Base-by-base conservation (phyloP, 2,797 vertebrate genomes). In the Morelia viridis region DNA sequence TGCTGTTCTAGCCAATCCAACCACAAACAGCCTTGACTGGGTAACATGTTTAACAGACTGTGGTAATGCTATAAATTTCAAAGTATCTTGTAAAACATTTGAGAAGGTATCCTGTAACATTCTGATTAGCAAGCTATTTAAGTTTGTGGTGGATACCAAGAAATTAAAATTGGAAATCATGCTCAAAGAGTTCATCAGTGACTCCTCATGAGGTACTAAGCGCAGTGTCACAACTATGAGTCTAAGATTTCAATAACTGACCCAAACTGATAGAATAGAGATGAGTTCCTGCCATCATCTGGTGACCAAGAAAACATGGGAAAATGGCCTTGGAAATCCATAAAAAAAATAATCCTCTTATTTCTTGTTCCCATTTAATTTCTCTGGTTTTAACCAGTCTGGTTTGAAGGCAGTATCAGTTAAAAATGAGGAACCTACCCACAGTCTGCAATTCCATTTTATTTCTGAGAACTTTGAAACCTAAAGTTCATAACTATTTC, bases 391-490 rank as follows among this genome's bases (percentile, higher is more conserved):
- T 92, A 93, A 41, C 41, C 41, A 41, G 41, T 41, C 41, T 41
- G 41, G 41, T 41, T 41, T 87, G 85, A 62, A 94, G 57, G 76
- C 0, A 31, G 12, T 61, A 90, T 87, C 28, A 88, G 89, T 83
- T 60, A 88, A 57, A 76, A 60, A 80, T 41, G 65, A 85, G 60
- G 10, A 58, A 95, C 76, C 5, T 90, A 87, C 4, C 56, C 60
- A 88, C n/a, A 31, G 60, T 57, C 71, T 84, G 76, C 62, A 93
- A 50, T 0, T 0, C 1, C 56, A 91, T n/a, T 84, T 19, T 87
- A 85, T 0, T 90, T 86, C 76, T 31, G 88, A 5, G 64, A 92
- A 95, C 90, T 9, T 65, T 0, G 50, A 0, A 28, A 35, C 17
- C 60, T 89, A 58, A 89, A 93, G 92, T 71, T 58, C 58, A 50